These are phyloP conservation scores for cat (Felis catus) DNA, from an alignment of 2,113 vertebrate species.

Conservation along the genomic window F.catus_Fca126_mat1.0 CM031427.1:5559001-5559500, in stretches of 20 bases:
- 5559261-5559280: not conserved
- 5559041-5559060: not conserved
- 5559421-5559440: too few relatives aligned
- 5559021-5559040: not conserved
- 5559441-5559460: too few relatives aligned
- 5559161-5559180: not conserved
- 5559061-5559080: not conserved
- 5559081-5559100: not conserved
- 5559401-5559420: too few relatives aligned
- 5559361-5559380: too few relatives aligned
- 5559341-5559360: too few relatives aligned
- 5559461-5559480: too few relatives aligned
- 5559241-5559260: not conserved
- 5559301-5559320: too few relatives aligned
- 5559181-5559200: not conserved
- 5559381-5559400: too few relatives aligned
- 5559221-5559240: not conserved
- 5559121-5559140: not conserved
- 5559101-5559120: not conserved
- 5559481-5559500: too few relatives aligned
- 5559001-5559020: not conserved
- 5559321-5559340: too few relatives aligned
- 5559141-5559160: slow-evolving; percentile 20
- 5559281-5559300: not conserved
- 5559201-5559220: not conserved